Percentiles rank a stretch among this genome's conserved stretches.
phyloP scores from a whole-genome alignment of 2,888 invertebrate genomes.

The Disparrhopalites patrizii region DNA sequence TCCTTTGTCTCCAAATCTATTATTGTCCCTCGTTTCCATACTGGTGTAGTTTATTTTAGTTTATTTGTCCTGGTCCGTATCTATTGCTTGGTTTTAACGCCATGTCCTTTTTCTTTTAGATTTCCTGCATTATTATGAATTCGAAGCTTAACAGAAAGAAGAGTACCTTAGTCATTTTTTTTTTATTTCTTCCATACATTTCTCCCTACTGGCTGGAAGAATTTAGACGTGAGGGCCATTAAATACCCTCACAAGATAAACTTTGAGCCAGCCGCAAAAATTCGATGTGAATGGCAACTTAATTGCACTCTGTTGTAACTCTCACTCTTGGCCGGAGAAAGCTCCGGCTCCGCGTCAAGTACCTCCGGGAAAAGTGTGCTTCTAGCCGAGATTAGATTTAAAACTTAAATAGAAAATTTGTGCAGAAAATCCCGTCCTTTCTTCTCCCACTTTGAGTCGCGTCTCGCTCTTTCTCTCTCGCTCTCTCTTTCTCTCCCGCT shows the following conservation, averaged over 20 bases:
- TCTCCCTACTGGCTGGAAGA: not conserved
- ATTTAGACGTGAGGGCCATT: conserved; percentile 29
- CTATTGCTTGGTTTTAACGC: too few relatives aligned
- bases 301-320: conserved; percentile 48
- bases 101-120: too few relatives aligned
- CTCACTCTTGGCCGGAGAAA: conserved; percentile 25
- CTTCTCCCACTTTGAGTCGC: too few relatives aligned
- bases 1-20: not conserved
- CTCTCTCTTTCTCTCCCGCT: too few relatives aligned
- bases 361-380: not conserved
- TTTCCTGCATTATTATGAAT: too few relatives aligned
- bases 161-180: not conserved
- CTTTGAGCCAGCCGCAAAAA: conserved; percentile 35
- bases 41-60: too few relatives aligned
- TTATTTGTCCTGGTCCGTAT: too few relatives aligned
- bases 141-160: conserved; percentile 2
- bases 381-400: conserved; percentile 45
- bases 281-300: conserved; percentile 45
- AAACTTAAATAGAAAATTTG: conserved; percentile 47
- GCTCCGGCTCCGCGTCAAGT: conserved; percentile 6
- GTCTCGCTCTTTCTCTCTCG: too few relatives aligned
- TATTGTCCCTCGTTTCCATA: too few relatives aligned
- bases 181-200: not conserved
- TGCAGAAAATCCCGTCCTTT: conserved; percentile 39
- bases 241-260: conserved; percentile 43